Conservation (phyloP, 2,888 invertebrate species). For the Apamea epomidion region DNA sequence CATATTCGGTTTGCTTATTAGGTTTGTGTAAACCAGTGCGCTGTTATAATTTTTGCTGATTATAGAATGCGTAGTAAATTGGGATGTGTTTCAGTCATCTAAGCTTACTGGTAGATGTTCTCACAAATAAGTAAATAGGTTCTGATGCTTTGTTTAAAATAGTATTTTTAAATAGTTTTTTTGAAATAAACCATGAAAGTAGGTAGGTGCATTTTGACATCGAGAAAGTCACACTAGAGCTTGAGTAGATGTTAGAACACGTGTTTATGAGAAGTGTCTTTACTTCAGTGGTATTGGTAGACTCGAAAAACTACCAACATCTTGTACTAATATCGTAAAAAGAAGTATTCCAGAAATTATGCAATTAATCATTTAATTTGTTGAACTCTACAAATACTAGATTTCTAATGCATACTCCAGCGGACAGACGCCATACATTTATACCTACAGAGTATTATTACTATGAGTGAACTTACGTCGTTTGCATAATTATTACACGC, state of each 20-base stretch:
- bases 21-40: background rate
- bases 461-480: background rate
- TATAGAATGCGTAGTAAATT: background rate
- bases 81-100: background rate
- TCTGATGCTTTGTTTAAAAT: no score
- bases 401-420: constrained; percentile 1
- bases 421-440: constrained; percentile 1
- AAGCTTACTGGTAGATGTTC: background rate
- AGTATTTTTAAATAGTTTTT: no score
- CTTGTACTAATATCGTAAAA: no score
- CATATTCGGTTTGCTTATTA: background rate
- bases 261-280: no score
- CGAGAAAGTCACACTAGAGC: no score
- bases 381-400: background rate
- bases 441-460: background rate
- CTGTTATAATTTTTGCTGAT: background rate
- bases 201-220: no score
- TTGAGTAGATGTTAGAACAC: no score
- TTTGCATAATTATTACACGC: constrained; percentile 8
- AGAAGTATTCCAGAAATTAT: no score
- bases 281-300: no score
- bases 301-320: no score
- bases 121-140: no score
- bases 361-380: background rate
- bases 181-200: no score